These are phyloP conservation scores for Calycopis cecrops DNA, from an alignment of 1,140 invertebrate genomes.

Conservation along the genomic window DNA sequence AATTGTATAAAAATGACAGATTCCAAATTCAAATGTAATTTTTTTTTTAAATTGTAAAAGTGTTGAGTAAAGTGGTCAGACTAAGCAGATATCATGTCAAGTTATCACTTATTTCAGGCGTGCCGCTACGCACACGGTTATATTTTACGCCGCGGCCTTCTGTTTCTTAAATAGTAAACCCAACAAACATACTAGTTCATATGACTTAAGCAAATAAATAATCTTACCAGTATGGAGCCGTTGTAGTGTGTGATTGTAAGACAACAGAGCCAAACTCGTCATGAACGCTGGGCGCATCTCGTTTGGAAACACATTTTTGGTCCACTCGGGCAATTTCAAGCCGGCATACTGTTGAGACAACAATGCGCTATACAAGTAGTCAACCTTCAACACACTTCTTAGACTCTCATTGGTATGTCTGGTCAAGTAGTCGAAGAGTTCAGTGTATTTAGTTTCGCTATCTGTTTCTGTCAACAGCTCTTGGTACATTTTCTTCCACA, in stretches of 20 bases:
- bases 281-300: slow-evolving; percentile 81
- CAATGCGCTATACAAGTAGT: slow-evolving; percentile 84
- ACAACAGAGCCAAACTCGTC: slow-evolving; percentile 81
- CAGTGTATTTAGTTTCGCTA: slow-evolving; percentile 72
- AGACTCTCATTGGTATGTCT: slow-evolving; percentile 81
- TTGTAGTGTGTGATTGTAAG: slow-evolving; percentile 82
- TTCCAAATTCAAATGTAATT: too few species aligned
- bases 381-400: slow-evolving; percentile 79
- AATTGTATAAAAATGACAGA: too few species aligned
- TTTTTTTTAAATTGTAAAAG: too few species aligned
- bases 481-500: slow-evolving; percentile 73
- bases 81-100: too few species aligned
- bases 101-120: too few species aligned
- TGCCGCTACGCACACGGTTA: too few species aligned
- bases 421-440: slow-evolving; percentile 80
- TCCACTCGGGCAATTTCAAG: slow-evolving; percentile 83
- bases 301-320: slow-evolving; percentile 80
- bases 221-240: slow-evolving; percentile 76
- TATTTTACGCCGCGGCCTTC: too few species aligned
- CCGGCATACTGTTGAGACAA: slow-evolving; percentile 81
- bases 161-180: background rate
- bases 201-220: too few species aligned
- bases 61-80: too few species aligned
- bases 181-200: background rate
- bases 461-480: slow-evolving; percentile 75